Base-by-base conservation (phyloP, 1,140 invertebrate species). In the Schlechtendalia chinensis region DNA sequence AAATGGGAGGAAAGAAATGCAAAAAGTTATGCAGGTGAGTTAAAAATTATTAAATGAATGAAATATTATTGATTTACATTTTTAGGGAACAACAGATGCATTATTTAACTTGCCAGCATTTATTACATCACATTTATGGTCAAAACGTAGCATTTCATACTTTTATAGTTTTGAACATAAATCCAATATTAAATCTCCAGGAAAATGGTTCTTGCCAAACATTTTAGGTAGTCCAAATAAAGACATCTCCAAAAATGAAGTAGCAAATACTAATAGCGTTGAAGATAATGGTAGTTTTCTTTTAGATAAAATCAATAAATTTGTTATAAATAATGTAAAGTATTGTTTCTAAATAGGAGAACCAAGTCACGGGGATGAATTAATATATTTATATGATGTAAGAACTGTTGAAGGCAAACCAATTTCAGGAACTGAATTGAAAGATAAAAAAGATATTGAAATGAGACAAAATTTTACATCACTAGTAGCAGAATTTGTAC, bases 161-260 rank as follows among this genome's bases (percentile, higher is more conserved):
- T 86, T 93, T 29, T 93, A 93, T 83, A 90, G 90, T 83, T 93
- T 93, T 83, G 91, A 93, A 80, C 90, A 93, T 81, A 85, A 87
- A 14, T 29, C 83, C 1, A 89, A 47, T 19, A 47, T 81, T 8
- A 74, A 81, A 74, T 47, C 81, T 63, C 81, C 67, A 61, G 54
- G 69, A 29, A 79, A 79, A 63, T 79, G 39, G 75, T 79, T 79
- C 12, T 79, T 79, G 32, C 75, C 75, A 61, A 79, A 50, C 24
- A 50, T 79, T 63, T 61, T 79, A 5, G 75, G 75, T n/a, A 54
- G 12, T 61, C 56, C 56, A 16, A 75, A 39, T 75, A 75, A 75
- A 47, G 72, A 75, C 19, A 5, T 8, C 45, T 4, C 65, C 1
- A 53, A 50, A 50, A 71, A 71, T 53, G 47, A 71, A 0, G 47